Conservation (phyloP, 2,113 vertebrate genomes). For the Gallinago media region DNA sequence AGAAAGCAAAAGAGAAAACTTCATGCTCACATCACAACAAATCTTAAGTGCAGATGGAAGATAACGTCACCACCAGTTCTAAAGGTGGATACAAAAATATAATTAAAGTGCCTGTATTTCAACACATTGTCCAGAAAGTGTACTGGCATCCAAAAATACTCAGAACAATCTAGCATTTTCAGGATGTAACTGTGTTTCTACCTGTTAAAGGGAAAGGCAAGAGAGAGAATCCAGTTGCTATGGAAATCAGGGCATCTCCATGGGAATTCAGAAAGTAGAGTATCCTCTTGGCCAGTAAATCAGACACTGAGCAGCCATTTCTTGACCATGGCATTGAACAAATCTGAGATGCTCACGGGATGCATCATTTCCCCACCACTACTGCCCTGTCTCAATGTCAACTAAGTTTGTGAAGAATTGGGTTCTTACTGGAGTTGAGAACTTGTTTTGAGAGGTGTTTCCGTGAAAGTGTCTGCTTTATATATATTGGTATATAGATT, state of each 20-base stretch:
- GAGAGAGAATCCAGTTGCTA: constrained; percentile 68
- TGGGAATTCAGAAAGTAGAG: constrained; percentile 68
- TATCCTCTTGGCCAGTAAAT: constrained; percentile 65
- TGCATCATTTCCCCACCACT: background rate
- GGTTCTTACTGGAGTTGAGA: background rate
- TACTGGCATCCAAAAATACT: background rate
- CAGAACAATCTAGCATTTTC: constrained; percentile 10
- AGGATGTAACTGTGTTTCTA: constrained; percentile 39
- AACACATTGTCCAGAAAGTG: background rate
- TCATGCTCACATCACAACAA: background rate
- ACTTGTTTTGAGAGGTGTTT: background rate
- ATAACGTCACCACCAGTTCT: background rate
- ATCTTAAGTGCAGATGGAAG: background rate
- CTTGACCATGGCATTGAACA: constrained; percentile 28
- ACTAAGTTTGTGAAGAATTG: background rate
- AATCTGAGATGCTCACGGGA: background rate
- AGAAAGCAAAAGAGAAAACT: background rate
- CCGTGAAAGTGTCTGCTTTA: background rate
- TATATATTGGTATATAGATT: background rate
- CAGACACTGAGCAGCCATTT: constrained; percentile 39
- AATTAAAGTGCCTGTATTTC: background rate
- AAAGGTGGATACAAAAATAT: background rate
- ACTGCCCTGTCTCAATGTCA: background rate
- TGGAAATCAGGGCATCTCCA: constrained; percentile 74
- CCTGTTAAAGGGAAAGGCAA: constrained; percentile 62